Evolutionary conservation across 30 jellyfish, hydroid and myxozoan species (phyloP).

Genomic region (Pelagia noctiluca): DNA sequence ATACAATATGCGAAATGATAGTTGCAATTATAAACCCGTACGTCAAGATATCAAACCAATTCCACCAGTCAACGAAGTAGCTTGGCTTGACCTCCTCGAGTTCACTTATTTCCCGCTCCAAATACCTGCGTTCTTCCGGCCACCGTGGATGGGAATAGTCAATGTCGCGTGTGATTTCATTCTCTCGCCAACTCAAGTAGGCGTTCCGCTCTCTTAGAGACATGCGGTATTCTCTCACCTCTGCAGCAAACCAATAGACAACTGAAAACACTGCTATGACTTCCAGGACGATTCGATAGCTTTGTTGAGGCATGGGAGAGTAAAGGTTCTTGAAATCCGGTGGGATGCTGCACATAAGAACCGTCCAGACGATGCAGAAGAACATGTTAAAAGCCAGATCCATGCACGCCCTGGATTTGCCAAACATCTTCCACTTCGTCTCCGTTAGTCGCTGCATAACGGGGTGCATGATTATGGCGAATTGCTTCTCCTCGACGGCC

Average conservation of each 20-base stretch:
- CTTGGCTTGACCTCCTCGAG: conserved; percentile 55
- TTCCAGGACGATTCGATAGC: conserved; percentile 60
- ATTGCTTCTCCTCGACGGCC: conserved; percentile 92
- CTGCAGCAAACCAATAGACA: conserved; percentile 57
- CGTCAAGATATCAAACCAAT: conserved; percentile 84
- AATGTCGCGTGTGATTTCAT: conserved; percentile 76
- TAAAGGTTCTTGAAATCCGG: conserved; percentile 22
- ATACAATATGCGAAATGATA: conserved; percentile 55
- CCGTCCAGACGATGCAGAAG: conserved; percentile 85
- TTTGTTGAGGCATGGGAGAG: conserved; percentile 24
- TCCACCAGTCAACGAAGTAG: conserved; percentile 94
- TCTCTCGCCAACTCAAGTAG: conserved; percentile 84
- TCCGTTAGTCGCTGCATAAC: conserved; percentile 81
- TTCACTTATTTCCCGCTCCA: conserved; percentile 86
- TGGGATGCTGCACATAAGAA: conserved; percentile 76
- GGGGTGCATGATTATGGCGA: conserved; percentile 84
- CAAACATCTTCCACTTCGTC: conserved; percentile 86
- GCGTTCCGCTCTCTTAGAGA: conserved; percentile 61
- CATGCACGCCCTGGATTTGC: conserved; percentile 72
- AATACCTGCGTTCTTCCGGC: conserved; percentile 96
- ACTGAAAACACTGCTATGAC: conserved; percentile 39
- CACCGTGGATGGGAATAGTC: conserved; percentile 90
- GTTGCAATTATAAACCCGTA: conserved; percentile 64
- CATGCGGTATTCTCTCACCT: conserved; percentile 65
- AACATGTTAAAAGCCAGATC: conserved; percentile 50